Base-by-base conservation (phyloP, 2,113 vertebrate genomes). In the Epinephelus cyanopodus region DNA sequence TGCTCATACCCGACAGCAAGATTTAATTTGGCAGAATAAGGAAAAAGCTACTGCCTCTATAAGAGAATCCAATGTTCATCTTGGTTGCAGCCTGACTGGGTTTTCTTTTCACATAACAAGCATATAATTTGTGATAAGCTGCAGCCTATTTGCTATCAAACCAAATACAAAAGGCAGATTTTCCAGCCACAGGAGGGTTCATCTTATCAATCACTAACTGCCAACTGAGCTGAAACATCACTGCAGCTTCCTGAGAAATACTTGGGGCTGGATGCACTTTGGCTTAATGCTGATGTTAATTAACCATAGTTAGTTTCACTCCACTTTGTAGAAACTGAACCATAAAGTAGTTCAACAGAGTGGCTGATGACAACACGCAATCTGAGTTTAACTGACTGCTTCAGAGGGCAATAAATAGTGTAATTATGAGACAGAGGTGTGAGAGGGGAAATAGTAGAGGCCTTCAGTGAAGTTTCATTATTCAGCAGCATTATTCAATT, bases 101-200 rank as follows among this genome's bases (percentile, higher is more conserved):
- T 37, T 63, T 62, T 21, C 1, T 21, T 54, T 8, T 54, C 29
- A 37, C 50, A 54, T 23, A 39, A 69, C 50, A 69, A 68, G 50
- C 50, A 15, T 12, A 37, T 39, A 13, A 52, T 68, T 33, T 53
- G 18, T 37, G 27, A 53, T 53, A 53, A 68, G 48, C 29, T n/a
- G 29, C 66, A 37, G 48, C 29, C 67, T 53, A 39, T 23, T 69
- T 19, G 11, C 50, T 53, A 25, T 27, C 8, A 48, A 27, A 18
- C 8, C 7, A 25, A 66, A 23, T 5, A 39, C 50, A 54, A 70
- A 23, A 39, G 52, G 50, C 29, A 39, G 50, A 70, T 39, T 70
- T 54, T 54, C 67, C 50, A 54, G 67, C 52, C 52, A 39, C 50
- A 23, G 48, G 50, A 69, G 66, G 27, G 52, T 21, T 68, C 27